phyloP scores from a whole-genome alignment of 2,888 invertebrate species.

The Anodontia alba region DNA sequence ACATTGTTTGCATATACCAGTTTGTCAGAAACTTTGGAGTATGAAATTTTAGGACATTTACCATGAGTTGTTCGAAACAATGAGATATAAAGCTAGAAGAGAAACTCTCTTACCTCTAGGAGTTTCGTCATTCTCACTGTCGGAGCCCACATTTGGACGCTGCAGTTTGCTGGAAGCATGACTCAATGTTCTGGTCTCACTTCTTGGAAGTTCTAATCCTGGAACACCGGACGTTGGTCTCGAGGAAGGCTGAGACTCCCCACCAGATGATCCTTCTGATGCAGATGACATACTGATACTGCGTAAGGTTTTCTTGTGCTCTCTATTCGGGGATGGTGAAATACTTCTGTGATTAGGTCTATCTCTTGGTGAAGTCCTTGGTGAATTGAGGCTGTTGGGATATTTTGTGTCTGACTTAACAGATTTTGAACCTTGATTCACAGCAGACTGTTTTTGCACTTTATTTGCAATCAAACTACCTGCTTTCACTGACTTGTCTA shows the following conservation, averaged over 20 bases:
- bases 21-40: no score
- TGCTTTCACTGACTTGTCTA: background rate
- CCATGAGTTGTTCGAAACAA: no score
- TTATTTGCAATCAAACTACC: background rate
- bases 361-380: constrained; percentile 21
- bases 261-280: constrained; percentile 68
- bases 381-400: constrained; percentile 25
- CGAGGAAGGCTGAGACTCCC: constrained; percentile 45
- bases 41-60: no score
- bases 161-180: constrained; percentile 53
- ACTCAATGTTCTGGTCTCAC: constrained; percentile 71
- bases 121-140: constrained; percentile 66
- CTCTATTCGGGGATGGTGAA: constrained; percentile 60
- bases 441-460: constrained; percentile 1
- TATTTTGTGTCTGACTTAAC: constrained; percentile 43
- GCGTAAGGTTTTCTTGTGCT: constrained; percentile 64
- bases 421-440: constrained; percentile 45
- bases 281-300: constrained; percentile 72
- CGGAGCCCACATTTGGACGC: constrained; percentile 57
- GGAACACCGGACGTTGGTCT: constrained; percentile 47
- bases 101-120: constrained; percentile 38
- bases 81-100: no score
- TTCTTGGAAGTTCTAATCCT: constrained; percentile 54
- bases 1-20: no score
- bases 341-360: constrained; percentile 53